A percentile compares a stretch with the other conserved stretches of the same genome.
Conservation (phyloP, 1,140 invertebrate genomes). For the Pseudobourletiella spinata region DNA sequence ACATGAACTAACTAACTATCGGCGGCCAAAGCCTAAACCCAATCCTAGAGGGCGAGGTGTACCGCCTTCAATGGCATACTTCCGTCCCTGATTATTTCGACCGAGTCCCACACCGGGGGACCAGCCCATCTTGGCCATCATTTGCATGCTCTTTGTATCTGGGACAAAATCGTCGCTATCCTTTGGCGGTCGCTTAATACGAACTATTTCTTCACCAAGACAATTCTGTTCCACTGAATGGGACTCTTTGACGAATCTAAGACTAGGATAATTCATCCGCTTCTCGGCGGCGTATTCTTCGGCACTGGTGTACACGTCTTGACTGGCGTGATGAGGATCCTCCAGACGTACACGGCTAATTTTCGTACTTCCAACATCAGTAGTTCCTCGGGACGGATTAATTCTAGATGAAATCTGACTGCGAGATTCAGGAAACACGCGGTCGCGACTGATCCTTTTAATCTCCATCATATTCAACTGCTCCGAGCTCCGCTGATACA, state of each 20-base stretch:
- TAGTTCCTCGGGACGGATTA: no score
- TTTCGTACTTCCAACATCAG: no score
- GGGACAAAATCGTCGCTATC: not conserved
- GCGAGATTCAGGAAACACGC: no score
- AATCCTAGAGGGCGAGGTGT: not conserved
- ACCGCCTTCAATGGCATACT: not conserved
- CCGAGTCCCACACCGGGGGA: not conserved
- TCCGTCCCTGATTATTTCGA: not conserved
- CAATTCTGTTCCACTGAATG: not conserved
- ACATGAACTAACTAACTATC: not conserved
- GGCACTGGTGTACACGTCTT: no score
- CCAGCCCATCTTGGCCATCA: constrained; percentile 6
- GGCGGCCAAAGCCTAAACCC: not conserved
- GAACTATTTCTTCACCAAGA: not conserved
- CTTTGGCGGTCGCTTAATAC: not conserved
- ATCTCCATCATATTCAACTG: no score
- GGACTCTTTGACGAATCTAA: not conserved
- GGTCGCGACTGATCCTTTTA: no score
- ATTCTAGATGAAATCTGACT: no score
- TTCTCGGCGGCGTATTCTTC: no score
- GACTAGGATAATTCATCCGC: not conserved
- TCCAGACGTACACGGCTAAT: no score
- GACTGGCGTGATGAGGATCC: no score
- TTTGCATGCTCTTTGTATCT: not conserved
- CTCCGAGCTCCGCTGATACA: no score